These are phyloP conservation scores for Catharus minimus DNA, from an alignment of 2,113 vertebrate genomes.

Conservation along the genomic window DNA sequence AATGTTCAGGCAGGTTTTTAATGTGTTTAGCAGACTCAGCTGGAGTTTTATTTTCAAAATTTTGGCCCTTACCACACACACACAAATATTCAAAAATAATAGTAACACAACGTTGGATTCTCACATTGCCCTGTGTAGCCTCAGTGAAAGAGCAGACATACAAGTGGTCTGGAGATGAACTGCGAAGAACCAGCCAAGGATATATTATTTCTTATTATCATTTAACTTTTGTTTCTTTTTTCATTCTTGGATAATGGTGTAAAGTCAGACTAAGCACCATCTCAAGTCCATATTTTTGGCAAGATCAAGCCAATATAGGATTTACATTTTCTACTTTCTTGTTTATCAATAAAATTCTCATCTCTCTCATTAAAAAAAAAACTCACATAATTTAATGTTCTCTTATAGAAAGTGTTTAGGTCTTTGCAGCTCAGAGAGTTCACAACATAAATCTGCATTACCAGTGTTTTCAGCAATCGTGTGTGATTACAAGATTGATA, in stretches of 20 bases:
- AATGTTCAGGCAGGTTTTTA: not conserved
- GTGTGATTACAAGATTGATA: not conserved
- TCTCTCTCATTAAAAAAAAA: not conserved
- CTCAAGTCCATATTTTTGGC: not conserved
- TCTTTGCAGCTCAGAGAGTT: not conserved
- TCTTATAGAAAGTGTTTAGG: not conserved
- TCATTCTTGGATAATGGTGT: not conserved
- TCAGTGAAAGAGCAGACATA: constrained; percentile 22
- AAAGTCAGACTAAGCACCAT: not conserved
- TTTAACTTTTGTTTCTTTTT: constrained; percentile 3
- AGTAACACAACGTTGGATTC: not conserved
- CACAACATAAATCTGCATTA: not conserved
- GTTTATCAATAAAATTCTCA: not conserved
- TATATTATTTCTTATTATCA: constrained; percentile 1
- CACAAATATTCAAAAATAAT: not conserved
- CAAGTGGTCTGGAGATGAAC: constrained; percentile 45
- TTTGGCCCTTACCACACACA: not conserved
- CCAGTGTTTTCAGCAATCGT: not conserved
- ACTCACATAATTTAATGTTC: not conserved
- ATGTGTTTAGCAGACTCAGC: constrained; percentile 10
- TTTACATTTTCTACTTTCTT: not conserved
- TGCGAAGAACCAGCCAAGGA: not conserved
- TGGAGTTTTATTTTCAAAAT: constrained; percentile 25
- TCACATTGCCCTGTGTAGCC: not conserved
- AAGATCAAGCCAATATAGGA: not conserved